phyloP scores from a whole-genome alignment of 2,888 invertebrate species.

The Calliopum simillimum region DNA sequence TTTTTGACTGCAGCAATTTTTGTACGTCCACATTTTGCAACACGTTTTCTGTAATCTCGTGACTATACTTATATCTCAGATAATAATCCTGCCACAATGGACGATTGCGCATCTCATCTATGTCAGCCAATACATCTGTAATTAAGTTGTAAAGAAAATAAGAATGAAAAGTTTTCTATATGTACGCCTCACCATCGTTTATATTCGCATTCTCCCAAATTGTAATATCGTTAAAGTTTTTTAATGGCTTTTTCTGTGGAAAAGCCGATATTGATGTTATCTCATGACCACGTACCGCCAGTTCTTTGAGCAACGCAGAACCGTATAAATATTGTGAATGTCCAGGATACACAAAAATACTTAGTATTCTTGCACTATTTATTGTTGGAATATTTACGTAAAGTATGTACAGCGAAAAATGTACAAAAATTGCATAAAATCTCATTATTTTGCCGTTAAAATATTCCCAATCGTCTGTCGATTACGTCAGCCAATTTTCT shows the following conservation, averaged over 20 bases:
- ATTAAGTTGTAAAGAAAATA: not conserved
- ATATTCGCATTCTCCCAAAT: conserved; percentile 37
- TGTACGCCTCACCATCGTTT: not conserved
- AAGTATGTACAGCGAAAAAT: too few relatives aligned
- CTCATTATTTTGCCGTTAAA: too few relatives aligned
- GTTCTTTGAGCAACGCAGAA: conserved; percentile 51
- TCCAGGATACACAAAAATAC: conserved; percentile 56
- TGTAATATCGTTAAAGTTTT: conserved; percentile 53
- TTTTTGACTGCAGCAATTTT: conserved; percentile 49
- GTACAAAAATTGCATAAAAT: too few relatives aligned
- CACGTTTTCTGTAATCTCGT: conserved; percentile 48
- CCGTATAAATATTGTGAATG: conserved; percentile 61
- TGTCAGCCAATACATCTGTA: not conserved
- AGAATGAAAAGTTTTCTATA: not conserved
- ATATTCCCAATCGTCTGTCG: too few relatives aligned
- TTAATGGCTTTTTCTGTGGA: conserved; percentile 53
- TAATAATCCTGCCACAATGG: conserved; percentile 22
- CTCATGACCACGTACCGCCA: conserved; percentile 62
- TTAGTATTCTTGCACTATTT: conserved; percentile 49
- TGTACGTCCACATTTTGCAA: conserved; percentile 47
- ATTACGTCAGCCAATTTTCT: too few relatives aligned
- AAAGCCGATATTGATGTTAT: conserved; percentile 61
- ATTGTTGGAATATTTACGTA: not conserved
- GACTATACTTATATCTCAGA: conserved; percentile 52
- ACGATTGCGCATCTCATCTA: conserved; percentile 26